Evolutionary conservation across 2,797 vertebrate genomes (phyloP).

Genomic region (Acipenser oxyrinchus): DNA sequence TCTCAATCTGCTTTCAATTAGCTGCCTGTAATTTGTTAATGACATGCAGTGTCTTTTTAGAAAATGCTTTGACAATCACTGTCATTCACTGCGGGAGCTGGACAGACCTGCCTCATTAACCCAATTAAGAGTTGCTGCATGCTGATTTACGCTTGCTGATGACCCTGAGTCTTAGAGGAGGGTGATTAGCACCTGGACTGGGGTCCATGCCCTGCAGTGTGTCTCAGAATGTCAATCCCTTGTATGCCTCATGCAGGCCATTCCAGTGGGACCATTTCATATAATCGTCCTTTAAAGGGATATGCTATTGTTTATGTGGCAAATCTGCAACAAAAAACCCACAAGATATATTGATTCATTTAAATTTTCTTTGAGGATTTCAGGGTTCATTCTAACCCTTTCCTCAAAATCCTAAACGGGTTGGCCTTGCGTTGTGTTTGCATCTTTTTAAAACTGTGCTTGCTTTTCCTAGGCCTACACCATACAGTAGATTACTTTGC

Average conservation of each 20-base stretch:
- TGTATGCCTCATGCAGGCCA: neutral
- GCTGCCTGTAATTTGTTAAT: neutral
- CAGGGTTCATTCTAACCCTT: too few relatives aligned
- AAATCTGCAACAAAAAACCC: too few relatives aligned
- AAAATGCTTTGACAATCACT: neutral
- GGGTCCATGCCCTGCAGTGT: neutral
- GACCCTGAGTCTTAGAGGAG: neutral
- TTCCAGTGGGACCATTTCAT: neutral
- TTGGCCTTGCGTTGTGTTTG: too few relatives aligned
- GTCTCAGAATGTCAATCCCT: neutral
- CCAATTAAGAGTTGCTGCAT: neutral
- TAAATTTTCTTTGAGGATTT: too few relatives aligned
- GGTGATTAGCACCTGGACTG: neutral
- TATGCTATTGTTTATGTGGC: neutral
- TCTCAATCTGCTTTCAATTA: neutral
- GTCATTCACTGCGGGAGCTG: neutral
- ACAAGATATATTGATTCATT: too few relatives aligned
- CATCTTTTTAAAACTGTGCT: too few relatives aligned
- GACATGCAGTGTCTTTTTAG: neutral
- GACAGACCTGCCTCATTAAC: neutral
- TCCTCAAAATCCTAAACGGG: too few relatives aligned
- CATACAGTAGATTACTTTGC: neutral
- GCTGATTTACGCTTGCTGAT: neutral
- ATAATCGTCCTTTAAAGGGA: neutral
- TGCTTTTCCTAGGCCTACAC: too few relatives aligned